Conservation (phyloP, 2,797 vertebrate species). For the Dipus sagitta region DNA sequence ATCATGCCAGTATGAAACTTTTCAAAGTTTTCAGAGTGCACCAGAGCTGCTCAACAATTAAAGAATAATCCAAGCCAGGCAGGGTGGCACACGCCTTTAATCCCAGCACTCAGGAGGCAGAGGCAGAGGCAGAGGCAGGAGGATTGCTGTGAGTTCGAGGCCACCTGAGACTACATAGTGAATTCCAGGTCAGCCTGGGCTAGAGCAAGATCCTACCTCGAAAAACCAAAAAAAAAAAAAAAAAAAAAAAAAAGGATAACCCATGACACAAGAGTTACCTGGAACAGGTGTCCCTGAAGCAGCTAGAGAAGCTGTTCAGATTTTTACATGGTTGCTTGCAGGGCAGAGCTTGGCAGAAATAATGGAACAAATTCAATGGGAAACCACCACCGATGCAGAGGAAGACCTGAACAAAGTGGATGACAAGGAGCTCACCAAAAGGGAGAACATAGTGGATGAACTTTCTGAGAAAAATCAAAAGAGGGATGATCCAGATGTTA, state of each 20-base stretch:
- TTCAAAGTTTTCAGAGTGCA: slow-evolving; percentile 93
- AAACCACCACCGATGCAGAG: slow-evolving; percentile 89
- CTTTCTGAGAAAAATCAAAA: slow-evolving; percentile 95
- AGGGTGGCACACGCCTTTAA: too few relatives aligned
- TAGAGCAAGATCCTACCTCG: too few relatives aligned
- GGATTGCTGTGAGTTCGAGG: too few relatives aligned
- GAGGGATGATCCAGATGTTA: slow-evolving; percentile 93
- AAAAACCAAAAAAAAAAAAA: too few relatives aligned
- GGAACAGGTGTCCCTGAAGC: slow-evolving; percentile 90
- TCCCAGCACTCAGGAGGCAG: too few relatives aligned
- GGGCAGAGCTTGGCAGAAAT: slow-evolving; percentile 90
- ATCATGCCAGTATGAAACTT: slow-evolving; percentile 95
- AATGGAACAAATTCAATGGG: slow-evolving; percentile 89
- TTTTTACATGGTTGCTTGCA: slow-evolving; percentile 91
- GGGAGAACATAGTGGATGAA: slow-evolving; percentile 95
- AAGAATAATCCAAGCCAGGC: slow-evolving; percentile 89
- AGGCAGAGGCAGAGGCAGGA: too few relatives aligned
- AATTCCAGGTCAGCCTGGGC: too few relatives aligned
- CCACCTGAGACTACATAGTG: too few relatives aligned
- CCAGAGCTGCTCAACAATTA: slow-evolving; percentile 92
- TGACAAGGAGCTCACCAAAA: slow-evolving; percentile 92
- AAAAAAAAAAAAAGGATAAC: slow-evolving; percentile 89
- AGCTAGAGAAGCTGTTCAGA: slow-evolving; percentile 93
- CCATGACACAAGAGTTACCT: slow-evolving; percentile 93
- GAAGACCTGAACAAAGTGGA: slow-evolving; percentile 96